phyloP scores from a whole-genome alignment of 2,888 invertebrate genomes.

The Acanthosoma haemorrhoidale region DNA sequence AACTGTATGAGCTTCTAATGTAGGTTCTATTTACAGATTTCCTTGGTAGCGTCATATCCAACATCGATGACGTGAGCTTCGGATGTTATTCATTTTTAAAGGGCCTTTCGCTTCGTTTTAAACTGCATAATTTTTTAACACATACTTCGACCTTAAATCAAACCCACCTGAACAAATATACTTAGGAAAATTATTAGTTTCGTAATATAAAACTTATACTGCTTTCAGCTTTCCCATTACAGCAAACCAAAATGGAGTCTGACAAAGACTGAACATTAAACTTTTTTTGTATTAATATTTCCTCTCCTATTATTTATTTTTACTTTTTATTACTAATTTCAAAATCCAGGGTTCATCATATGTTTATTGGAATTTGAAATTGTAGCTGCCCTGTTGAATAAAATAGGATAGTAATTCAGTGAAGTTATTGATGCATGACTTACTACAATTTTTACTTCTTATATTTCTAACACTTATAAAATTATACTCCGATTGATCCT shows the following conservation, averaged over 20 bases:
- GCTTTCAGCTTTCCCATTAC: constrained; percentile 35
- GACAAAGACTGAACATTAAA: constrained; percentile 13
- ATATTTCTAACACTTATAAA: not conserved
- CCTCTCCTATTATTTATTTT: not conserved
- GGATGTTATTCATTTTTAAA: constrained; percentile 22
- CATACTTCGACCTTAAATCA: not conserved
- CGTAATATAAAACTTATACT: constrained; percentile 29
- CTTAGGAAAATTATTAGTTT: constrained; percentile 9
- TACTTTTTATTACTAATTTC: not conserved
- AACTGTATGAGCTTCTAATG: constrained; percentile 12
- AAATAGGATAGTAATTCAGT: not conserved
- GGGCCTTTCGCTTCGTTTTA: not conserved
- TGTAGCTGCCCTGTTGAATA: not conserved
- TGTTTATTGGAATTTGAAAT: not conserved
- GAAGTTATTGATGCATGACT: constrained; percentile 36
- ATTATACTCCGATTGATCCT: not conserved
- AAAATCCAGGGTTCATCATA: not conserved
- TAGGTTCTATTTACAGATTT: constrained; percentile 34
- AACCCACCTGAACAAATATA: not conserved
- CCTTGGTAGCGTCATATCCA: constrained; percentile 40
- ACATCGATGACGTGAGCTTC: constrained; percentile 39
- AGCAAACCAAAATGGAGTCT: constrained; percentile 41
- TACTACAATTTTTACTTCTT: not conserved
- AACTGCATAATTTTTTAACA: not conserved
- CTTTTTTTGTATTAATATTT: constrained; percentile 7